Evolutionary conservation across 2,888 invertebrate species (phyloP), one percentile per base, ranked within the genome.

Genomic region (Lordiphosa andalusiaca): DNA sequence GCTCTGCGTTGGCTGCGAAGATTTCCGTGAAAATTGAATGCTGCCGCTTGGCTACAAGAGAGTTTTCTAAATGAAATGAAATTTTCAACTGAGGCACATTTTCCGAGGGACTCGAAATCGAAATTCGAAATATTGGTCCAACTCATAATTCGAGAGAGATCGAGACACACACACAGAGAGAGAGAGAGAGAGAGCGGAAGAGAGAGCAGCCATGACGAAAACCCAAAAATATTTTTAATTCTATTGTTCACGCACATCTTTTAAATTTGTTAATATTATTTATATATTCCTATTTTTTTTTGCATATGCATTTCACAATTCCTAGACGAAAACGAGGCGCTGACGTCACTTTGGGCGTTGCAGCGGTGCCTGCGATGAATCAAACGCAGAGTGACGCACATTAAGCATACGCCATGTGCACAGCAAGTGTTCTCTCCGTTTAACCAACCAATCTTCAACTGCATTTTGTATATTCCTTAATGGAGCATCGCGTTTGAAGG

Each of bases 1-100:
- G 30, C 30, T 30, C 7, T 30, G 30, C 7, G 7, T 9, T 30
- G 65, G 65, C 60, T 71, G 71, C 82, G 76, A 86, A 88, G 78
- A 84, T 85, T 84, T 85, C 87, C 86, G 87, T 82, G 77, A 71
- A 84, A 82, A 67, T 72, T 10, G 16, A 69, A 73, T 85, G 88
- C 82, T 86, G 74, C 88, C 85, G 84, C 71, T 71, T 73, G 55
- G 73, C 78, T 86, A 81, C 71, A 78, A 84, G 86, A 85, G 81
- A 86, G 71, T 84, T 82, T 82, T 82, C 85, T 77, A 84, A 87
- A 80, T 87, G 87, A 87, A 57, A 10, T 54, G 60, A 64, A 56
- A 72, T 33, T 69, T 71, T 60, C 42, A 50, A 30, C 40, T 39
- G 25, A 16, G 21, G 36, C 66, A 61, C 51, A 48, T 57, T 65